A percentile compares a stretch with the other conserved stretches of the same genome.
These are phyloP conservation scores for Caenorhabditis afra DNA, from an alignment of 2,888 invertebrate genomes.

Conservation along the genomic window DNA sequence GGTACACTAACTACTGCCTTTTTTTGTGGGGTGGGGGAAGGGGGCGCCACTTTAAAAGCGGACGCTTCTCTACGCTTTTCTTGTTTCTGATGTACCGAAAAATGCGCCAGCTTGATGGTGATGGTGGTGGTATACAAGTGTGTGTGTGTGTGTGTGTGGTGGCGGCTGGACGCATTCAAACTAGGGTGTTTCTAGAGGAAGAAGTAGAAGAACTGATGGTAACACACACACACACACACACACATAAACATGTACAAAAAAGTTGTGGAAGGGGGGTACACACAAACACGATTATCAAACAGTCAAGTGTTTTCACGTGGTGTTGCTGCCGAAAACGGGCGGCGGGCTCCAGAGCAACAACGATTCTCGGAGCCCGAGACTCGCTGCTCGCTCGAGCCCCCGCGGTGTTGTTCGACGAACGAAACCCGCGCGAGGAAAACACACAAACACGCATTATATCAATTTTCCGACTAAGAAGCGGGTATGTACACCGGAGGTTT, in stretches of 20 bases:
- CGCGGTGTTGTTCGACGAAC: too few species aligned
- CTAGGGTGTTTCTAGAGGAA: constrained; percentile 1
- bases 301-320: constrained; percentile 17
- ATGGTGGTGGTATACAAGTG: too few species aligned
- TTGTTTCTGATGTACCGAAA: background rate
- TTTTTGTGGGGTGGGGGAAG: constrained; percentile 34
- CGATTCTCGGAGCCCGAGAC: background rate
- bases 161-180: too few species aligned
- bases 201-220: constrained; percentile 8
- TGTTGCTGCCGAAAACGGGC: background rate
- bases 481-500: constrained; percentile 45
- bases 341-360: too few species aligned
- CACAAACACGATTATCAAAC: constrained; percentile 42
- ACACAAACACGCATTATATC: background rate
- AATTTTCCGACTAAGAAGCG: constrained; percentile 55
- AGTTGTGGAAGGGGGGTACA: constrained; percentile 15
- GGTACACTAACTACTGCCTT: constrained; percentile 40
- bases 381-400: constrained; percentile 9
- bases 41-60: too few species aligned
- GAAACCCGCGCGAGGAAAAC: too few species aligned
- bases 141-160: too few species aligned
- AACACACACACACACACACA: too few species aligned
- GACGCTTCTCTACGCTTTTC: constrained; percentile 28
- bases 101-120: too few species aligned
- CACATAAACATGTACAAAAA: constrained; percentile 29